Conservation (phyloP, 2,888 invertebrate species). For the Polydesmus complanatus region DNA sequence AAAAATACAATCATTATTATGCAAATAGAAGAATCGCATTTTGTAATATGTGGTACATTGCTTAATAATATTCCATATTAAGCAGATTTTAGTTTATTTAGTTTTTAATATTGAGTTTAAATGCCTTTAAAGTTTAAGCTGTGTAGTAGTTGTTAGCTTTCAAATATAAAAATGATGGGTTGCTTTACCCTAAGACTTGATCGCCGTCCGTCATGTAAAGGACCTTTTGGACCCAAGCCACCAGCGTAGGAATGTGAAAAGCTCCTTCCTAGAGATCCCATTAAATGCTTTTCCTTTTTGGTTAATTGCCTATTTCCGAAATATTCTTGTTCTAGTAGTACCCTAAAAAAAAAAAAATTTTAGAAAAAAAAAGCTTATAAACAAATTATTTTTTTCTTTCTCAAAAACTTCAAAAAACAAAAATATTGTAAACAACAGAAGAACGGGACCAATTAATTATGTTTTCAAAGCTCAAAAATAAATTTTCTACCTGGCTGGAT, state of each 20-base stretch:
- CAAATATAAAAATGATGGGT: constrained; percentile 19
- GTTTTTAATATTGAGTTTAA: no score
- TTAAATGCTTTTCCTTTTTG: constrained; percentile 45
- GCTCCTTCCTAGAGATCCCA: constrained; percentile 49
- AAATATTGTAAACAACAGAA: no score
- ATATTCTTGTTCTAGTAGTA: constrained; percentile 39
- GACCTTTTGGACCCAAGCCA: constrained; percentile 31
- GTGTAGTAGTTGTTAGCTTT: constrained; percentile 14
- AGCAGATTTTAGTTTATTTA: no score
- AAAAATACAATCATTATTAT: no score
- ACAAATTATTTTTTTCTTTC: no score
- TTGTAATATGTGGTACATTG: no score
- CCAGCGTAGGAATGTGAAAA: constrained; percentile 50
- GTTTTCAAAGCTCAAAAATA: no score
- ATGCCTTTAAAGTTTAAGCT: no score
- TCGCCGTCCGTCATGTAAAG: constrained; percentile 21
- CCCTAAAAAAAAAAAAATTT: constrained; percentile 26
- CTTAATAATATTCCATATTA: no score
- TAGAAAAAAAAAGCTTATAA: neutral
- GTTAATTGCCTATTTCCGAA: constrained; percentile 37
- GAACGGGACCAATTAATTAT: no score
- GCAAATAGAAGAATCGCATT: no score
- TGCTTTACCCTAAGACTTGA: constrained; percentile 23
- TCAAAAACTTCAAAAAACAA: no score
- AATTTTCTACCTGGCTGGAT: constrained; percentile 70